Percentiles rank a stretch among this genome's conserved stretches.
phyloP scores from a whole-genome alignment of 2,113 vertebrate genomes.

The Gambusia holbrooki region DNA sequence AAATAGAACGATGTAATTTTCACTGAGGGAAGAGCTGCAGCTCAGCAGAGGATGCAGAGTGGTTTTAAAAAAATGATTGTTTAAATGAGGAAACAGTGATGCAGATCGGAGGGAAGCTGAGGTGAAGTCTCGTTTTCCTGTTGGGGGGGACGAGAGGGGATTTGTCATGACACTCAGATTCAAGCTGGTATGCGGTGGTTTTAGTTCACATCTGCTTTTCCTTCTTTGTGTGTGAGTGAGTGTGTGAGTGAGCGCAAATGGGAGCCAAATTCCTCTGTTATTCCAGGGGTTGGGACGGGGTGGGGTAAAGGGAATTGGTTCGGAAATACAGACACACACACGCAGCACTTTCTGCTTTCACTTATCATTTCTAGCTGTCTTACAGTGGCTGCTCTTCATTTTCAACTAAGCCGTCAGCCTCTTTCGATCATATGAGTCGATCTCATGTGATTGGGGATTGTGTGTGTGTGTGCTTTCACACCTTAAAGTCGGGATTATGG shows the following conservation, averaged over 20 bases:
- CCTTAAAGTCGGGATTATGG: background rate
- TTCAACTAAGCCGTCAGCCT: background rate
- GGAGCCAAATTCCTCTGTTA: constrained; percentile 57
- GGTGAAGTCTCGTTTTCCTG: constrained; percentile 19
- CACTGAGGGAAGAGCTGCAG: background rate
- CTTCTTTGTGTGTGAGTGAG: constrained; percentile 31
- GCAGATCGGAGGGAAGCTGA: constrained; percentile 14
- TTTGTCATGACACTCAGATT: constrained; percentile 45
- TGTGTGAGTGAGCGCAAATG: constrained; percentile 22
- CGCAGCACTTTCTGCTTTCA: constrained; percentile 10
- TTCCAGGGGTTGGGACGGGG: constrained; percentile 26
- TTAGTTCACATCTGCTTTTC: constrained; percentile 48
- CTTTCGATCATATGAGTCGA: background rate
- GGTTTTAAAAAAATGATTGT: background rate
- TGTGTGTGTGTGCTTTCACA: background rate
- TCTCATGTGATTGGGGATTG: background rate
- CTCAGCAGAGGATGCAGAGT: background rate
- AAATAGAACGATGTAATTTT: background rate
- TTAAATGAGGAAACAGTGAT: background rate
- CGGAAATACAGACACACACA: constrained; percentile 29
- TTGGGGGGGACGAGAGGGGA: background rate
- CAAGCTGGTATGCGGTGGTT: constrained; percentile 60
- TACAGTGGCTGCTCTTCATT: background rate
- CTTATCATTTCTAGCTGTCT: background rate
- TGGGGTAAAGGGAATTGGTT: constrained; percentile 33